Conservation (phyloP, 2,888 invertebrate species). For the Melinaea marsaeus region DNA sequence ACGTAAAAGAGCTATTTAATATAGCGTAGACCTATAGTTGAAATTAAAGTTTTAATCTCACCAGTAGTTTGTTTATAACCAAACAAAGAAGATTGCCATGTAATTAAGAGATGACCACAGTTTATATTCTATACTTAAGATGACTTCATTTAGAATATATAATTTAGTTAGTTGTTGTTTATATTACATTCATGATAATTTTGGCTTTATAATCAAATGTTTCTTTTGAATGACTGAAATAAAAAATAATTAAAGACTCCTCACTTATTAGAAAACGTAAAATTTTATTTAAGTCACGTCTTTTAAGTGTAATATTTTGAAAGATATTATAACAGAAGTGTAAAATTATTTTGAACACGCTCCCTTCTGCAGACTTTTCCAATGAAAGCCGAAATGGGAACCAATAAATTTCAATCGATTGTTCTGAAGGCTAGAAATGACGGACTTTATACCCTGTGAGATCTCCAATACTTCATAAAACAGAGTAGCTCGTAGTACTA, state of each 20-base stretch:
- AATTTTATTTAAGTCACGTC: background rate
- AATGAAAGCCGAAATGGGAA: constrained; percentile 25
- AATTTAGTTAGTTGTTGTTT: too few relatives aligned
- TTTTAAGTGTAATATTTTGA: constrained; percentile 2
- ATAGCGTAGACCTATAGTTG: too few relatives aligned
- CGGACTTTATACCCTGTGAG: constrained; percentile 14
- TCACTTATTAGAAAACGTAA: background rate
- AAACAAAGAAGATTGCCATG: too few relatives aligned
- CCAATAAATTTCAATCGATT: constrained; percentile 25
- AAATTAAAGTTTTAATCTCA: too few relatives aligned
- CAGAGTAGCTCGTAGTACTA: constrained; percentile 1
- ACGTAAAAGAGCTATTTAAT: too few relatives aligned
- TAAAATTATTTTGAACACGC: constrained; percentile 18
- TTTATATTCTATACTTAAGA: too few relatives aligned
- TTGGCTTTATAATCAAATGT: too few relatives aligned
- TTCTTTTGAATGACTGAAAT: too few relatives aligned
- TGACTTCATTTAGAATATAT: too few relatives aligned
- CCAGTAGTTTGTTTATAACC: too few relatives aligned
- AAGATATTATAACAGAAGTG: constrained; percentile 8
- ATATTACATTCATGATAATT: too few relatives aligned
- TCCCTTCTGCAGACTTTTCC: constrained; percentile 9
- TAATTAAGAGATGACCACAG: too few relatives aligned
- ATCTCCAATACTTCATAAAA: constrained; percentile 8
- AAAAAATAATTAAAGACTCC: background rate
- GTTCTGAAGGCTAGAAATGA: constrained; percentile 22